Evolutionary conservation across 2,113 vertebrate species (phyloP), one percentile per base, ranked within the genome.

Genomic region (Upupa epops): DNA sequence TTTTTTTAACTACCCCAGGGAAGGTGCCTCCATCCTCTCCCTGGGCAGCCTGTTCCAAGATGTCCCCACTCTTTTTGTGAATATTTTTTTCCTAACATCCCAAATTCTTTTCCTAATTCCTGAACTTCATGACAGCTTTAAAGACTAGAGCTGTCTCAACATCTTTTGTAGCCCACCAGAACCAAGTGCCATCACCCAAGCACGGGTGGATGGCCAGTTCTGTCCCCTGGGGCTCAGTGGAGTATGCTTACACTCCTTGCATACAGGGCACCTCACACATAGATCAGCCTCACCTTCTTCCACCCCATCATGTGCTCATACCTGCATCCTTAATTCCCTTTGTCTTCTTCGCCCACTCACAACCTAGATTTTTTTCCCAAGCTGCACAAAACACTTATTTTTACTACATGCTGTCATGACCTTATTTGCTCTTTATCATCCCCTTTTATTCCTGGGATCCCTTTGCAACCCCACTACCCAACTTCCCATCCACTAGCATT

Each of bases 181-280:
- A 28, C 34, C 1, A 0, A 56, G 26, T 24, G 24, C 34, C n/a
- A 32, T 19, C 4, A 1, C 9, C 26, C 16, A 12, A 1, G 40
- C 1, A 0, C 54, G 40, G 40, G 17, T 1, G 4, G 19, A 14
- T 0, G 3, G 42, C 36, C 64, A 31, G 2, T 5, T 8, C 17
- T 9, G 17, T 22, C 6, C 52, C 64, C 45, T 0, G 0, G 13
- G 76, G 11, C 48, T 61, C 2, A 0, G 31, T 0, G 0, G 31
- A 34, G 25, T 66, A 48, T 34, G 45, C 49, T 63, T 54, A 59
- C 32, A 3, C 25, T 46, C 55, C 32, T 48, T 51, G 17, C 72
- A 85, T 60, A 42, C 54, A 42, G 66, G 49, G 12, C 42, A 73
- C 16, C 37, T 46, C 60, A 2, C 34, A 17, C n/a, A 61, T 1